Evolutionary conservation across 2,797 vertebrate species (phyloP).

Genomic region (Brachyalestes nurse): DNA sequence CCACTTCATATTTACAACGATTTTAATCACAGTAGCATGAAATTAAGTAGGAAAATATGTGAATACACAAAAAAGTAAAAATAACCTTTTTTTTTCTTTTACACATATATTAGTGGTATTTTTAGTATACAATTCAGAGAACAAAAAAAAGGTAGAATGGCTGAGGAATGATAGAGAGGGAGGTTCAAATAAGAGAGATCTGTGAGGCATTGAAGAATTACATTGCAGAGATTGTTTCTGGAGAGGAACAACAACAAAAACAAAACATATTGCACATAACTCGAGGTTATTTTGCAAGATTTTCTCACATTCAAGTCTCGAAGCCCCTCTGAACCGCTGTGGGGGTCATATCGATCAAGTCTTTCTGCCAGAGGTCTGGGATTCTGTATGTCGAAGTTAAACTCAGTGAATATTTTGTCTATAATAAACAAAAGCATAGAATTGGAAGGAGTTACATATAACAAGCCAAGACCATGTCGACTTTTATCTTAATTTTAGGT

Average conservation of each 20-base stretch:
- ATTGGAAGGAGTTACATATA: constrained; percentile 85
- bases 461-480: constrained; percentile 36
- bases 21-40: constrained; percentile 99
- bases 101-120: constrained; percentile 85
- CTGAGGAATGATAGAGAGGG: constrained; percentile 38
- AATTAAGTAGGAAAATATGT: constrained; percentile 99
- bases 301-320: constrained; percentile 99
- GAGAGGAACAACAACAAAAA: constrained; percentile 83
- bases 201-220: constrained; percentile 91
- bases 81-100: constrained; percentile 95
- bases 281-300: constrained; percentile 99
- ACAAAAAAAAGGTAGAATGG: constrained; percentile 74
- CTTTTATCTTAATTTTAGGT: constrained; percentile 67
- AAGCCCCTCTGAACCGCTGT: constrained; percentile 92
- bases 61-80: constrained; percentile 99
- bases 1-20: constrained; percentile 99
- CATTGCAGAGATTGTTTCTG: constrained; percentile 93
- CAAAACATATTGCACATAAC: constrained; percentile 95
- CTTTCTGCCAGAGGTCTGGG: constrained; percentile 73
- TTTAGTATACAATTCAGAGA: constrained; percentile 96
- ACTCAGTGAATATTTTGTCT: constrained; percentile 85
- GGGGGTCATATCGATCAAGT: constrained; percentile 92
- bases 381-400: constrained; percentile 11
- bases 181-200: constrained; percentile 75
- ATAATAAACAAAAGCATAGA: constrained; percentile 77